A percentile compares a stretch with the other conserved stretches of the same genome.
These are phyloP conservation scores for Salpingus planirostris DNA, from an alignment of 2,888 invertebrate genomes.

Conservation along the genomic window DNA sequence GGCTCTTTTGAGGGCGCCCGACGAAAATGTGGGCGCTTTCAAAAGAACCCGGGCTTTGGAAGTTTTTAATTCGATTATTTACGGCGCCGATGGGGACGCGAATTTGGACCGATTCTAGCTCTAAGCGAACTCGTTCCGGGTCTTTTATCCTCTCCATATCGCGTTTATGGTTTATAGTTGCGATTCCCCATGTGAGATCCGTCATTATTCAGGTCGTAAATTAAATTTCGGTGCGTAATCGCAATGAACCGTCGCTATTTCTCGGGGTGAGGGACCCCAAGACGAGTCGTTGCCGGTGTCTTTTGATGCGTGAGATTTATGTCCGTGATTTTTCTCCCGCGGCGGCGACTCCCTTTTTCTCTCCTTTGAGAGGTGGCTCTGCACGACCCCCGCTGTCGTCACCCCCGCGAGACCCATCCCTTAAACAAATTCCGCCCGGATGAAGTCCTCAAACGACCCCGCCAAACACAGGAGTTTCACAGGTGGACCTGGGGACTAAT, in stretches of 20 bases:
- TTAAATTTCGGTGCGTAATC: constrained; percentile 1
- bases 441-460: too few relatives aligned
- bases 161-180: neutral
- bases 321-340: constrained; percentile 21
- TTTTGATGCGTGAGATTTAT: constrained; percentile 22
- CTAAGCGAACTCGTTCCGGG: neutral
- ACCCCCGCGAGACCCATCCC: too few relatives aligned
- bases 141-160: too few relatives aligned
- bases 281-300: constrained; percentile 8
- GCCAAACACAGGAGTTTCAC: too few relatives aligned
- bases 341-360: too few relatives aligned
- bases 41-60: neutral
- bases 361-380: too few relatives aligned
- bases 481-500: too few relatives aligned
- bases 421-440: too few relatives aligned
- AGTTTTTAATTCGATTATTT: constrained; percentile 1
- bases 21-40: neutral
- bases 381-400: too few relatives aligned
- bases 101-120: neutral
- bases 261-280: constrained; percentile 1
- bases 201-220: neutral
- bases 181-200: too few relatives aligned
- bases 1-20: neutral
- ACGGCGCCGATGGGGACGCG: too few relatives aligned
- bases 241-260: constrained; percentile 9